These are phyloP conservation scores for Odontocerum albicorne DNA, from an alignment of 2,888 invertebrate species.

Conservation along the genomic window DNA sequence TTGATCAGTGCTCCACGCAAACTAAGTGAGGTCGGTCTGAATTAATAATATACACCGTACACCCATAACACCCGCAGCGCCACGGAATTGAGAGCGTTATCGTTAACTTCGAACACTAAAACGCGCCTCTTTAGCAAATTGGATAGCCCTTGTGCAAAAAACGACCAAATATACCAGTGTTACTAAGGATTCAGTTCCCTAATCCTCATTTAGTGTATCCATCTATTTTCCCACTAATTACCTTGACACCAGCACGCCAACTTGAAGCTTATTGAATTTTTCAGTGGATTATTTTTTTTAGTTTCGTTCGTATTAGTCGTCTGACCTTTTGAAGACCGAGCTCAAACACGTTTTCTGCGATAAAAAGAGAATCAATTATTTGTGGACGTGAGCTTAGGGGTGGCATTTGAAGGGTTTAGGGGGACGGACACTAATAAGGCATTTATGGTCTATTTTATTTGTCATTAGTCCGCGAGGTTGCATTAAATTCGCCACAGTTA, in stretches of 20 bases:
- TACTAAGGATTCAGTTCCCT: too few relatives aligned
- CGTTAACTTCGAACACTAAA: conserved; percentile 26
- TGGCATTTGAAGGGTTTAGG: conserved; percentile 13
- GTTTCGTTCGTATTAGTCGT: neutral
- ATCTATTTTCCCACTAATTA: too few relatives aligned
- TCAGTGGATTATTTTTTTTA: too few relatives aligned
- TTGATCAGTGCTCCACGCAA: conserved; percentile 20
- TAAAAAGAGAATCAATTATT: conserved; percentile 33
- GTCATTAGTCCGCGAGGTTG: conserved; percentile 31
- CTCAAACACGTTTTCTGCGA: conserved; percentile 16
- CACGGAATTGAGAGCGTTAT: neutral
- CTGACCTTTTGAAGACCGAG: neutral
- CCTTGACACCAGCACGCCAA: too few relatives aligned
- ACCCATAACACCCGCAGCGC: neutral
- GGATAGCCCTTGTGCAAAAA: conserved; percentile 8
- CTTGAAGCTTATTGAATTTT: too few relatives aligned
- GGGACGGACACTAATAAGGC: conserved; percentile 13
- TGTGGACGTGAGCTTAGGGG: too few relatives aligned
- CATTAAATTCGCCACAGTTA: too few relatives aligned
- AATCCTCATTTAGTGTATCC: too few relatives aligned
- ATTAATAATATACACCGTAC: conserved; percentile 28
- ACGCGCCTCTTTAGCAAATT: conserved; percentile 33
- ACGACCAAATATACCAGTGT: too few relatives aligned
- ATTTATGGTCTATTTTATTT: conserved; percentile 30
- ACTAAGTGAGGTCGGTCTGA: conserved; percentile 29